Conservation (phyloP, 2,888 invertebrate species). For the Drosophila incognita region DNA sequence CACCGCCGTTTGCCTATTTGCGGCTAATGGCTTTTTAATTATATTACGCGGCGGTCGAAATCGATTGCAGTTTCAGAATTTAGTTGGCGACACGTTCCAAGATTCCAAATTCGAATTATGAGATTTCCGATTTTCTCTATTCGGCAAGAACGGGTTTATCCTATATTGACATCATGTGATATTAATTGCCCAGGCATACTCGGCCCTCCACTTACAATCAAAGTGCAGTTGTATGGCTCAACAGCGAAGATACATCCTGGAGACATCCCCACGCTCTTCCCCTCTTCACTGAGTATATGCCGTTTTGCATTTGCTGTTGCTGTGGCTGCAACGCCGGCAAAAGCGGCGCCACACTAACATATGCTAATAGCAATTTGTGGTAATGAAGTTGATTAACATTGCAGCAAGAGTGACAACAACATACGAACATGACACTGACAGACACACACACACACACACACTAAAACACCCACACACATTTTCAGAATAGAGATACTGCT, state of each 20-base stretch:
- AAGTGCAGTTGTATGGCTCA: conserved; percentile 59
- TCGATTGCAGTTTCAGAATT: conserved; percentile 44
- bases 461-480: conserved; percentile 8
- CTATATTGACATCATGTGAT: conserved; percentile 76
- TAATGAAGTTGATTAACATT: conserved; percentile 81
- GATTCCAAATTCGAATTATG: background rate
- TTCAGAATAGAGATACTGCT: conserved; percentile 13
- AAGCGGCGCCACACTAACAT: conserved; percentile 72
- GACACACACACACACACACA: conserved; percentile 9
- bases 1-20: conserved; percentile 52
- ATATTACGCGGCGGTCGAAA: conserved; percentile 72
- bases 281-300: conserved; percentile 2
- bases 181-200: conserved; percentile 49
- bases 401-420: conserved; percentile 79
- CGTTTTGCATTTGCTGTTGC: conserved; percentile 12
- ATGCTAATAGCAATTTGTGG: conserved; percentile 82
- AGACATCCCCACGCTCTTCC: background rate
- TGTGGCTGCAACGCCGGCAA: conserved; percentile 38
- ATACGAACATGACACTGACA: conserved; percentile 56
- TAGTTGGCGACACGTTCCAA: conserved; percentile 22
- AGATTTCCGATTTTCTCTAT: background rate
- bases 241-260: conserved; percentile 1
- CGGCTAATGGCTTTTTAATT: conserved; percentile 78
- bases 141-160: conserved; percentile 11
- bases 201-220: conserved; percentile 35